Base-by-base conservation (phyloP, 2,888 invertebrate species). In the Nasonovia ribisnigri region DNA sequence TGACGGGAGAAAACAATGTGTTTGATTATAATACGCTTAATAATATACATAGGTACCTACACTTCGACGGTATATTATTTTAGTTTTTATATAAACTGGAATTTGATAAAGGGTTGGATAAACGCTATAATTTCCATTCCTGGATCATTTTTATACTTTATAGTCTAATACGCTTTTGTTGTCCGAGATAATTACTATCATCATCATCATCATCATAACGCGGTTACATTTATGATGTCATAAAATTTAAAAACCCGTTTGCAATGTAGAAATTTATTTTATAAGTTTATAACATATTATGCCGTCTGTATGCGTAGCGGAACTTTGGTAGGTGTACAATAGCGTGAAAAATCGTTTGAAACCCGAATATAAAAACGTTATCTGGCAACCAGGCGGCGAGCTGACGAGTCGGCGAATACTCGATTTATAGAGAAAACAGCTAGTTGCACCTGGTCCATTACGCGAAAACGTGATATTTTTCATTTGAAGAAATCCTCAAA, bases 211-310 rank as follows among this genome's bases (percentile, higher is more conserved):
- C 77, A 77, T 88, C 88, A 54, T 87, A 92, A 86, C 60, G 16
- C 13, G 48, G 60, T 67, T 57, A 46, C 48, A 67, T 88, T 92
- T 86, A 87, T 29, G 60, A 51, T 77, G 77, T 92, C 92, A 43
- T 92, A 54, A 51, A 92, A 92, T 77, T 77, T n/a, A 77, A 92
- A 92, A 92, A 92, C 88, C 87, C 43, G 92, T 92, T 92, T 92
- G 43, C 24, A 77, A 42, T 26, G 42, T n/a, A 57, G 24, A 48
- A 48, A 67, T 77, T 13, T 48, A 67, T 84, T 36, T 77, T 84
- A 54, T 43, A 51, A 67, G 51, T 36, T 77, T 84, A 54, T 43
- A 51, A 48, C 29, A 46, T 46, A 29, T 46, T 29, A 43, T 46
- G 43, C 46, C 46, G 54, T 29, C 20, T 42, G 42, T 29, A 16